Evolutionary conservation across 2,888 invertebrate species (phyloP).

Genomic region (Troglohyphantes excavatus): DNA sequence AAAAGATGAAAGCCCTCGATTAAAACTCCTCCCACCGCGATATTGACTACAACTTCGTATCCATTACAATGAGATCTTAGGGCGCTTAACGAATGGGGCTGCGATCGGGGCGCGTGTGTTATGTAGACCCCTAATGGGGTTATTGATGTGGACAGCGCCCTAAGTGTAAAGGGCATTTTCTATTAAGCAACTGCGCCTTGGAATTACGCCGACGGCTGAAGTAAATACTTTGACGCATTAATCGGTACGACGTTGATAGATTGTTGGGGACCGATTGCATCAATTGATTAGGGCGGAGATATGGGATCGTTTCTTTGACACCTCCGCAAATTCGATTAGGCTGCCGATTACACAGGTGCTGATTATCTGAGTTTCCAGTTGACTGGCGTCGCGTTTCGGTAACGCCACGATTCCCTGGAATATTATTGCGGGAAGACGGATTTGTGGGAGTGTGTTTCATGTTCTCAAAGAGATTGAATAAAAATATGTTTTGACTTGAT

Average conservation of each 20-base stretch:
- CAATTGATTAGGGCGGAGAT: conserved; percentile 2
- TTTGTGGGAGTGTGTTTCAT: no score
- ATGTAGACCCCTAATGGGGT: conserved; percentile 17
- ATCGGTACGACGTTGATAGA: conserved; percentile 44
- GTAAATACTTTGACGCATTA: conserved; percentile 19
- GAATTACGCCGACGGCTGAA: neutral
- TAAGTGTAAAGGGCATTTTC: conserved; percentile 36
- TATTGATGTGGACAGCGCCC: conserved; percentile 39
- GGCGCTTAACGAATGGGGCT: neutral
- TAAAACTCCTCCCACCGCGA: neutral
- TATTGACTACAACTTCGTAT: neutral
- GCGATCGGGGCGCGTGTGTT: neutral
- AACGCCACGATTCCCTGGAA: neutral
- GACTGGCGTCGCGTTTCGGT: neutral
- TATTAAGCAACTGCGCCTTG: neutral
- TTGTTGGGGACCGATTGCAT: conserved; percentile 29
- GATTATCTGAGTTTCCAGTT: neutral
- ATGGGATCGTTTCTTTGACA: neutral
- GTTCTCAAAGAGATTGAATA: no score
- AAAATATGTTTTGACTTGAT: no score
- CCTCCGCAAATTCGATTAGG: neutral
- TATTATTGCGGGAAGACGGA: no score
- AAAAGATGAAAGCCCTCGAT: neutral
- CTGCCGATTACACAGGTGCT: neutral
- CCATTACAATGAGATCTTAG: neutral